Percentiles rank a stretch among this genome's conserved stretches.
These are phyloP conservation scores for Sebastes alutus DNA, from an alignment of 2,797 vertebrate species.

Conservation along the genomic window DNA sequence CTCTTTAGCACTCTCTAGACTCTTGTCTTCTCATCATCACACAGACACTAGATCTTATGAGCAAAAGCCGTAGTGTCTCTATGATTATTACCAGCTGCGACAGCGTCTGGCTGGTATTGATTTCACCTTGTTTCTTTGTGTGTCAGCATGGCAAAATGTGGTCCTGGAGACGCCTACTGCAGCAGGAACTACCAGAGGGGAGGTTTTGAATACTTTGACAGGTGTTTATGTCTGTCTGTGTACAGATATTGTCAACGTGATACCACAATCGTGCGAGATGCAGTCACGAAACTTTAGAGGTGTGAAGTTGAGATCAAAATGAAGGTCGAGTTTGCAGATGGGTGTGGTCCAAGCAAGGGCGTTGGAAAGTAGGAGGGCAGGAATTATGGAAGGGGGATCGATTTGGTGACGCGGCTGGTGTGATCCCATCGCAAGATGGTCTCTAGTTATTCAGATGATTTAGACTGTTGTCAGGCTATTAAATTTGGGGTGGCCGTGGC, in stretches of 20 bases:
- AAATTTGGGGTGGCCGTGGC: too few species aligned
- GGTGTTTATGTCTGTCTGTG: background rate
- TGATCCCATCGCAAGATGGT: too few species aligned
- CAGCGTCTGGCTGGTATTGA: background rate
- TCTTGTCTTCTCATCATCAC: background rate
- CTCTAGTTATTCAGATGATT: too few species aligned
- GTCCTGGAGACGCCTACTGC: background rate
- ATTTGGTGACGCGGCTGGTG: background rate
- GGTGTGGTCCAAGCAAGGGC: background rate
- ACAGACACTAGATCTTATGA: background rate
- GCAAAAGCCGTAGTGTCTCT: background rate
- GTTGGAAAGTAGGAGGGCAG: background rate
- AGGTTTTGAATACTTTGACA: background rate
- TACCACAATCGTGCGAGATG: background rate
- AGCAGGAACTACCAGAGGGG: background rate
- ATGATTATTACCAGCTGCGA: background rate
- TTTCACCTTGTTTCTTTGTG: background rate
- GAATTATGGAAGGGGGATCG: background rate
- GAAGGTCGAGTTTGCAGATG: background rate
- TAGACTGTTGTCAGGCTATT: too few species aligned
- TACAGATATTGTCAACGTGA: background rate
- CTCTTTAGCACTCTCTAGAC: background rate
- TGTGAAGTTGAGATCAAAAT: background rate
- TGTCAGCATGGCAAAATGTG: background rate
- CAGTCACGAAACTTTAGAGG: background rate